phyloP scores from a whole-genome alignment of 2,113 vertebrate genomes.

The Pristiophorus japonicus region DNA sequence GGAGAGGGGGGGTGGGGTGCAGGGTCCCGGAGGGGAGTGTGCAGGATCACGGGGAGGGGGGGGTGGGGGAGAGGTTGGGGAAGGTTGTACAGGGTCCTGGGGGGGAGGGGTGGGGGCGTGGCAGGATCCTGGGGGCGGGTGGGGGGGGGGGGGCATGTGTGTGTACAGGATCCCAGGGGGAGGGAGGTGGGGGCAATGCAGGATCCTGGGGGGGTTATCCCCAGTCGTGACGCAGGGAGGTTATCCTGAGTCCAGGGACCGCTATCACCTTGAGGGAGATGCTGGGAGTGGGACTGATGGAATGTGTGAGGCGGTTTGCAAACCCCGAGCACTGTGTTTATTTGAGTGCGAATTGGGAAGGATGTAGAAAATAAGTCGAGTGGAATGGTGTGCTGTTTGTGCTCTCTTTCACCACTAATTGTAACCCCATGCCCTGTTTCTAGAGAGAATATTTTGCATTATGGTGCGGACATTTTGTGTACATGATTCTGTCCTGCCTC shows the following conservation, averaged over 20 bases:
- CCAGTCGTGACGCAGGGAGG: background rate
- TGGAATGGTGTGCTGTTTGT: background rate
- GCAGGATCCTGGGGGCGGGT: no score
- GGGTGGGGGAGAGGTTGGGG: no score
- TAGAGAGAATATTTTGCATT: background rate
- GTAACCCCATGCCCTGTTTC: background rate
- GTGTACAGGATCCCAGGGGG: no score
- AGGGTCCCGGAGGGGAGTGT: no score
- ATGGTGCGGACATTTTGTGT: background rate
- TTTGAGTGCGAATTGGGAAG: background rate
- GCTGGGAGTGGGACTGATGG: background rate
- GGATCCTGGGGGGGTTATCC: background rate
- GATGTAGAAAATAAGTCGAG: background rate
- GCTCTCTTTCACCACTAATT: background rate
- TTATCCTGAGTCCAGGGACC: background rate
- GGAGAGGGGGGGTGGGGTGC: background rate
- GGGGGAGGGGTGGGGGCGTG: background rate
- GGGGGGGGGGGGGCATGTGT: no score
- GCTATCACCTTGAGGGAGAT: background rate
- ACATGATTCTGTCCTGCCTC: background rate
- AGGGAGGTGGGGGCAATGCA: background rate
- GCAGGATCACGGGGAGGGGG: background rate
- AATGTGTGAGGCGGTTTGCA: background rate
- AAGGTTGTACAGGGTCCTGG: background rate
- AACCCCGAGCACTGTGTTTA: background rate